Evolutionary conservation across 2,797 vertebrate genomes (phyloP), one percentile per base, ranked within the genome.

Genomic region (Takifugu ocellatus): DNA sequence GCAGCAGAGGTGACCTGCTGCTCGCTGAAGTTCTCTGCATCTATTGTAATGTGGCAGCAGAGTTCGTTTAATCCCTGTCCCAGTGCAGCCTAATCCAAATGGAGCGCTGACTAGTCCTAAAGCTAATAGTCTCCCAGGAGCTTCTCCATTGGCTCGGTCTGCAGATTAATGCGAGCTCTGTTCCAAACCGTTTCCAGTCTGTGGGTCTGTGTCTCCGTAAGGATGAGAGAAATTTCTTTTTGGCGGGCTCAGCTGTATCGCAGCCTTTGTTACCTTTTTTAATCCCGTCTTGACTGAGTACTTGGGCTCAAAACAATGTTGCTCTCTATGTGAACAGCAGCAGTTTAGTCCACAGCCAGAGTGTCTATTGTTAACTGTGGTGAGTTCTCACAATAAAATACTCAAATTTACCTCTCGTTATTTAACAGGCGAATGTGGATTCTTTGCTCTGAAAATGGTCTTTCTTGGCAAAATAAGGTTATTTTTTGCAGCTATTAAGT

Each of bases 21-120:
- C 50, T 21, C 63, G 25, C 46, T 44, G 17, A 39, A 68, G 49
- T 46, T 36, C 59, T 43, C 56, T 46, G 72, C 67, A 61, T 85
- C 75, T 51, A 52, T 79, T 83, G 79, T 83, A 79, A 75, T 45
- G 67, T 70, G 66, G 65, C 73, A 66, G 74, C 75, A 63, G 80
- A 72, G 66, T 73, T 70, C 0, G 39, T 82, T 83, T 85, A 86
- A 88, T 85, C 87, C 81, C 76, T 15, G 60, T 78, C 78, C 75
- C 72, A 44, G 36, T 46, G 77, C 72, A 55, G 64, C 53, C 58
- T 87, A 85, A 87, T 87, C 85, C 85, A 83, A 87, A 80, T 74
- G 71, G 77, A 84, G 83, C 79, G 46, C 72, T 72, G 80, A 82
- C 81, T 78, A 68, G 77, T 69, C 66, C 78, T 70, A 73, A 56